A percentile compares a stretch with the other conserved stretches of the same genome.
These are phyloP conservation scores for Fratercula arctica DNA, from an alignment of 2,797 vertebrate genomes.

Conservation along the genomic window DNA sequence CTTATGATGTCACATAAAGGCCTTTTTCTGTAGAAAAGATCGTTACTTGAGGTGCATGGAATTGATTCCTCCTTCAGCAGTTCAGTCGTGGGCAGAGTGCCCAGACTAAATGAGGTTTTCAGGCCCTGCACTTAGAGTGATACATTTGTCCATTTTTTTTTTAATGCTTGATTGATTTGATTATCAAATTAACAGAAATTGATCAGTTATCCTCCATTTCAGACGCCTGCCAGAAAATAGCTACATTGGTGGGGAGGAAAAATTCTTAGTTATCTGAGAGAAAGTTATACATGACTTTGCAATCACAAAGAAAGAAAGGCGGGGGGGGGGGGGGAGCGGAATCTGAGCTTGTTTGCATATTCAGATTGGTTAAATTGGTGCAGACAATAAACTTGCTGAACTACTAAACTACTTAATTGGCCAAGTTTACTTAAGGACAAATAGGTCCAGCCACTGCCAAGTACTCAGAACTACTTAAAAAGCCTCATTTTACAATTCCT, in stretches of 20 bases:
- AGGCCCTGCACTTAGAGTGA: background rate
- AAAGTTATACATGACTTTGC: background rate
- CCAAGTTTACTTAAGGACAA: background rate
- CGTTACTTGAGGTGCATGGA: background rate
- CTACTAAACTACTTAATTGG: background rate
- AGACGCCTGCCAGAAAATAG: constrained; percentile 21
- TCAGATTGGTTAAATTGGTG: background rate
- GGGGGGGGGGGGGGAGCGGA: background rate
- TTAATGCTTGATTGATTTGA: constrained; percentile 39
- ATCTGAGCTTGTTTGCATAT: background rate
- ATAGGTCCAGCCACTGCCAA: background rate
- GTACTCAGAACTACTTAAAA: background rate
- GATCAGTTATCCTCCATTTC: constrained; percentile 6
- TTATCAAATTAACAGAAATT: constrained; percentile 44
- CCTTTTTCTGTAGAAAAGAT: background rate
- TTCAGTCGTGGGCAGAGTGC: background rate
- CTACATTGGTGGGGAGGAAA: background rate
- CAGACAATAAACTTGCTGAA: background rate
- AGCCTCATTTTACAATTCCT: background rate
- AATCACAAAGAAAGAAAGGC: background rate
- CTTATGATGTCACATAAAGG: background rate
- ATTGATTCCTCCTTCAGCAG: constrained; percentile 2
- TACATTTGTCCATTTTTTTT: background rate
- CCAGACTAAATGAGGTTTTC: constrained; percentile 41
- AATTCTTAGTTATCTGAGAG: background rate